A percentile compares a stretch with the other conserved stretches of the same genome.
These are phyloP conservation scores for Prionailurus viverrinus DNA, from an alignment of 2,113 vertebrate species.

Conservation along the genomic window DNA sequence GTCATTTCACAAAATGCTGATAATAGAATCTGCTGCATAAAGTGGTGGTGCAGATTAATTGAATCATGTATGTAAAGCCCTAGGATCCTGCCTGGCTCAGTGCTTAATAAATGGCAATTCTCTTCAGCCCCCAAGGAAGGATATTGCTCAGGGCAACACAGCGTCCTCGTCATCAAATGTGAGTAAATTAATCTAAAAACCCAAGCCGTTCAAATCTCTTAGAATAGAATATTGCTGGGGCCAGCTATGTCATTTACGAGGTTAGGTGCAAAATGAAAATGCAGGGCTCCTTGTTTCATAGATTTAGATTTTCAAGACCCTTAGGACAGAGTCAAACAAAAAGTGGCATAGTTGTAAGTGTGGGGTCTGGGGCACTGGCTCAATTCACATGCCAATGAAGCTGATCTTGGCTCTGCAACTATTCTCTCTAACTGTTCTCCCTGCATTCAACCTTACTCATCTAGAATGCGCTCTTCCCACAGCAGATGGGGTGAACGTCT, in stretches of 20 bases:
- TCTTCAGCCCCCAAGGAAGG: neutral
- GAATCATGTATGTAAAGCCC: neutral
- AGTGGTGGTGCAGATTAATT: neutral
- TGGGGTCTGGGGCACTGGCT: neutral
- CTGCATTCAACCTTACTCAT: neutral
- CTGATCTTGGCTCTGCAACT: neutral
- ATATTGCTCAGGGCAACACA: neutral
- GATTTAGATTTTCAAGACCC: neutral
- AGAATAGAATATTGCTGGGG: neutral
- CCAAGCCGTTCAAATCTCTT: neutral
- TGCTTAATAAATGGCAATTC: slow-evolving; percentile 10
- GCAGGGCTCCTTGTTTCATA: rapidly evolving
- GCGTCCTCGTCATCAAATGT: neutral
- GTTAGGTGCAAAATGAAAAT: neutral
- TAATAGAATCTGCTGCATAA: slow-evolving; percentile 1
- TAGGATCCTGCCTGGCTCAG: neutral
- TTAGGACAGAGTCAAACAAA: neutral
- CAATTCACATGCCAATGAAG: rapidly evolving
- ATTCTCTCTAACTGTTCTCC: neutral
- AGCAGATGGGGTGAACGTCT: neutral
- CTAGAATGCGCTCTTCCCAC: neutral
- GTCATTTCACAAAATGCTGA: neutral
- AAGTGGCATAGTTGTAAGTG: neutral
- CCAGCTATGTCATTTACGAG: neutral
- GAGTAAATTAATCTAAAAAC: slow-evolving; percentile 31